Base-by-base conservation (phyloP, 2,888 invertebrate species). In the Artemia sinica region DNA sequence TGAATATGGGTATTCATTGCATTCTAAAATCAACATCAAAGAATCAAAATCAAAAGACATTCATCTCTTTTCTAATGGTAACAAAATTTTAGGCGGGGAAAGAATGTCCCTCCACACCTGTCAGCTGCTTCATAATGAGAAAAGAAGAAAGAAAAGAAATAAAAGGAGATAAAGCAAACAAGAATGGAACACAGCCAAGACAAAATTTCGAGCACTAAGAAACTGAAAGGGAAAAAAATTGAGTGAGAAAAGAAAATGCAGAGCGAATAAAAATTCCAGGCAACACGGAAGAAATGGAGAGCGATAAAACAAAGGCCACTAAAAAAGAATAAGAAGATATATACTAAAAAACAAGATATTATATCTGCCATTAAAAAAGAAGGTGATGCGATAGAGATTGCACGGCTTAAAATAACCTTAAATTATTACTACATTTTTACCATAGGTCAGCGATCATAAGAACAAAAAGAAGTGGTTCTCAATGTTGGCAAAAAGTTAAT, bases 241-340 rank as follows among this genome's bases (percentile, higher is more conserved):
- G 49, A 8, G n/a, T 49, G n/a, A 66, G 8, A 41, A n/a, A 28
- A 66, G 48, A 66, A 18, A 66, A 49, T 41, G 48, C 66, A 5
- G 4, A 66, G 49, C 9, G 49, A 13, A 49, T n/a, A 66, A 14
- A 70, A 28, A 14, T 11, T 49, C 12, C 49, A 51, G 12, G 65
- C 9, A 12, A 52, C n/a, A 68, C 49, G 65, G 9, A 49, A 70
- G 72, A 72, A n/a, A 66, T 12, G 66, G 49, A 66, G 11, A 28
- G 66, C 28, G 13, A n/a, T 6, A 11, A 70, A 49, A 58, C 8
- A 67, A 13, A 12, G 18, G 49, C 12, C 58, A 11, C 18, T 41
- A 51, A 7, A 50, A 12, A 28, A 28, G 28, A 28, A 28, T 1
- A 51, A 68, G n/a, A 14, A 68, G 41, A 68, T 48, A n/a, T 68